These are phyloP conservation scores for Triplophysa tibetana DNA, from an alignment of 2,113 vertebrate species.

Conservation along the genomic window DNA sequence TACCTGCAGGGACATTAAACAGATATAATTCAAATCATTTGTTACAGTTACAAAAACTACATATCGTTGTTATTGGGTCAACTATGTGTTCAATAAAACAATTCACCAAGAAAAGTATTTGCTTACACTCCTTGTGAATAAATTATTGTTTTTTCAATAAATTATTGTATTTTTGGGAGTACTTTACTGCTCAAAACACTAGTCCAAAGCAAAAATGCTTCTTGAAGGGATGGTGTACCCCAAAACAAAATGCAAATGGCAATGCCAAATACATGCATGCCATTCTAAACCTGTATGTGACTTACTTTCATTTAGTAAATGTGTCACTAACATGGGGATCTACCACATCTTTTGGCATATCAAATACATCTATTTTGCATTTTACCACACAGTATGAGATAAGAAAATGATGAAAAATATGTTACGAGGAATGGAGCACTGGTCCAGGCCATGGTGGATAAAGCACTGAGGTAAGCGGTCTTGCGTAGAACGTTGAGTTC, in stretches of 20 bases:
- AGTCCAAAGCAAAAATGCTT: too few relatives aligned
- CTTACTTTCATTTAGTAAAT: background rate
- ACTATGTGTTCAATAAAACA: too few relatives aligned
- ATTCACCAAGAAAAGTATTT: too few relatives aligned
- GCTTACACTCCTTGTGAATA: too few relatives aligned
- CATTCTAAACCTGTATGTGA: background rate
- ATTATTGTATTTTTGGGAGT: too few relatives aligned
- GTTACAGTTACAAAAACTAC: too few relatives aligned
- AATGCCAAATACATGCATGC: too few relatives aligned
- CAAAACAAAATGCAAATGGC: background rate
- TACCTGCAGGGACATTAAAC: constrained; percentile 76
- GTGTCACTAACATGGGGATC: background rate
- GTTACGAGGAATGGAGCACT: constrained; percentile 90
- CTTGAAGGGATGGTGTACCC: background rate
- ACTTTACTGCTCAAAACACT: too few relatives aligned
- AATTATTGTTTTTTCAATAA: too few relatives aligned
- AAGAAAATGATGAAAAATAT: background rate
- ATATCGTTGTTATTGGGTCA: too few relatives aligned
- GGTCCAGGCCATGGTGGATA: constrained; percentile 86
- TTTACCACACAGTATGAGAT: background rate
- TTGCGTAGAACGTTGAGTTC: constrained; percentile 85
- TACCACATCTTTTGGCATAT: background rate
- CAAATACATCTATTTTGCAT: background rate
- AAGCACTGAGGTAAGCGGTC: constrained; percentile 81
- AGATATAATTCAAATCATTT: background rate